Evolutionary conservation across 2,797 vertebrate species (phyloP), one percentile per base, ranked within the genome.

Genomic region (Setipinna tenuifilis): DNA sequence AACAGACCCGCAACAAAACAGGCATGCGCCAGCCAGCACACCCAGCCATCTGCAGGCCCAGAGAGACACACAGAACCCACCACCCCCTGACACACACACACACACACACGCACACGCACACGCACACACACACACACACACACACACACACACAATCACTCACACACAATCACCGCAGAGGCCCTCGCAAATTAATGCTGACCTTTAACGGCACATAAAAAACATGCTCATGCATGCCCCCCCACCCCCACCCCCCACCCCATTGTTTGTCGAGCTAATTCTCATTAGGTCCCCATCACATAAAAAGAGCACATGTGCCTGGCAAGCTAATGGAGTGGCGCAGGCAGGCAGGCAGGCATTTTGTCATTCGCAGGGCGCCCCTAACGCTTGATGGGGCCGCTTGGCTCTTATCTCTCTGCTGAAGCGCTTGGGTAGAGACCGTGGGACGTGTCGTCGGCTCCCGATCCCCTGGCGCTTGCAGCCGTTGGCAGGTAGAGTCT

Each of bases 401-500:
- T 23, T 12, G n/a, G 23, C 61, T 65, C n/a, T 65, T 65, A 44
- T 78, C 31, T 44, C 68, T 44, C 5, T 35, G 28, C 35, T 19
- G n/a, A 54, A 54, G 35, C 35, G 17, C 17, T 31, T 1, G 58
- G 62, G 54, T 71, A 16, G 59, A 83, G 81, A 65, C 57, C 81
- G n/a, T 28, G n/a, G 28, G 65, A 9, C 44, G 28, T 68, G 58
- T 65, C 19, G 1, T 19, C 17, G 25, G 19, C 35, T 25, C 14
- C 50, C 50, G 58, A 48, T 59, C 71, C 83, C 9, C 48, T 87
- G 1, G 54, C 80, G 82, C 35, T 48, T n/a, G n/a, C n/a, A n/a
- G 82, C 48, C 48, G 68, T 68, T 71, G 78, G 78, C 62, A 35
- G 58, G 46, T 83, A 65, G 35, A 78, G 71, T 78, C 71, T 78